Base-by-base conservation (phyloP, 1,140 invertebrate genomes). In the Diabrotica virgifera region DNA sequence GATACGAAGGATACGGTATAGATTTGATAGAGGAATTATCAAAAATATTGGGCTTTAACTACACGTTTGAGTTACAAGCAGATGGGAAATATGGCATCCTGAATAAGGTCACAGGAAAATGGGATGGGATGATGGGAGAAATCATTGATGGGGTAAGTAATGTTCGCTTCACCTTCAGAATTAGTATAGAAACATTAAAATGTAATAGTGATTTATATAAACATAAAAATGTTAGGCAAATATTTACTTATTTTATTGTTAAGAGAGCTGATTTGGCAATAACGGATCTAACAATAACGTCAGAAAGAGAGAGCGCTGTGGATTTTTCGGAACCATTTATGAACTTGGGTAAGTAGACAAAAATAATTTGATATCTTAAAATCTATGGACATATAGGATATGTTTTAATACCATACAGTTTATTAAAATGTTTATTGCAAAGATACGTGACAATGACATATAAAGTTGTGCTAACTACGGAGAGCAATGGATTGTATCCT, bases 271-370 rank as follows among this genome's bases (percentile, higher is more conserved):
- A 93, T 78, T 80, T 93, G 66, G 90, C 89, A 5, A 89, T 93
- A 11, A 89, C 89, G 6, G 90, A 90, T 37, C 86, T 93, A 83
- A 93, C 90, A 7, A 91, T 95, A 67, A 95, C 93, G 74, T 93
- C 92, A 70, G 90, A 92, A 61, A 83, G 93, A 64, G 92, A 94
- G 77, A 87, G 87, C 75, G 91, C 89, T n/a, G 94, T 95, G 64
- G 93, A 95, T 80, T 96, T 96, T 79, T 94, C 93, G 2, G 94
- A 93, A 77, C 91, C 91, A 10, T 94, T 93, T 78, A 92, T 94
- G 89, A 92, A 92, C 76, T 82, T 93, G 60, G 68, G 68, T 72
- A 62, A 37, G 36, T 63, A 70, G 24, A 24, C 1, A 24, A 24
- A 24, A 24, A 24, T 24, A 24, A 24, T 24, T 24, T 24, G 24